Percentiles rank a stretch among this genome's conserved stretches.
These are phyloP conservation scores for Enteromius trimaculatus DNA, from an alignment of 2,797 vertebrate species.

Conservation along the genomic window DNA sequence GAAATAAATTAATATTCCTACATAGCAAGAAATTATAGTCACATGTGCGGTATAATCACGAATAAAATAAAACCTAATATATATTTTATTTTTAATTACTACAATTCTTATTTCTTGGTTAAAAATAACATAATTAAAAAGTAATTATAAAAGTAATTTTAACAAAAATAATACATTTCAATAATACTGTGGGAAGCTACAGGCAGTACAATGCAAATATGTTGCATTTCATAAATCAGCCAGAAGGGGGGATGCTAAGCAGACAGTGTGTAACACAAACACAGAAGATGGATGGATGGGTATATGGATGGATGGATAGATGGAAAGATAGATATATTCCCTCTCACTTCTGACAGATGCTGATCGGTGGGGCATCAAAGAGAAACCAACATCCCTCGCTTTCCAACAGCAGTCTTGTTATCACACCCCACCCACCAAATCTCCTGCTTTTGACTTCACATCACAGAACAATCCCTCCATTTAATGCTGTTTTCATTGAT, in stretches of 20 bases:
- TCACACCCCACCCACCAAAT: slow-evolving; percentile 21
- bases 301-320: too few relatives aligned
- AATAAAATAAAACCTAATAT: too few relatives aligned
- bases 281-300: background rate
- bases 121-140: background rate
- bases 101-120: background rate
- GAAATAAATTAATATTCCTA: too few relatives aligned
- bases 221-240: background rate
- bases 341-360: slow-evolving; percentile 48
- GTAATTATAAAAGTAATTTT: background rate
- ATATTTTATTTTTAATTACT: too few relatives aligned
- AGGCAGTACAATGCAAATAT: background rate
- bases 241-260: background rate
- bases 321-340: background rate
- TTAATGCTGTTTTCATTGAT: slow-evolving; percentile 46
- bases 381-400: slow-evolving; percentile 14
- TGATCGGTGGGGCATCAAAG: slow-evolving; percentile 15
- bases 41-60: too few relatives aligned
- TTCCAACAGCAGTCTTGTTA: slow-evolving; percentile 24
- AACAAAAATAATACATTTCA: background rate
- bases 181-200: background rate
- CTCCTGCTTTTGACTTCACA: slow-evolving; percentile 13
- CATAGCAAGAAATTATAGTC: too few relatives aligned
- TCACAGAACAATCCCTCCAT: slow-evolving; percentile 28
- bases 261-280: background rate